These are phyloP conservation scores for Coregonus ussuriensis DNA, from an alignment of 2,797 vertebrate species.

Conservation along the genomic window DNA sequence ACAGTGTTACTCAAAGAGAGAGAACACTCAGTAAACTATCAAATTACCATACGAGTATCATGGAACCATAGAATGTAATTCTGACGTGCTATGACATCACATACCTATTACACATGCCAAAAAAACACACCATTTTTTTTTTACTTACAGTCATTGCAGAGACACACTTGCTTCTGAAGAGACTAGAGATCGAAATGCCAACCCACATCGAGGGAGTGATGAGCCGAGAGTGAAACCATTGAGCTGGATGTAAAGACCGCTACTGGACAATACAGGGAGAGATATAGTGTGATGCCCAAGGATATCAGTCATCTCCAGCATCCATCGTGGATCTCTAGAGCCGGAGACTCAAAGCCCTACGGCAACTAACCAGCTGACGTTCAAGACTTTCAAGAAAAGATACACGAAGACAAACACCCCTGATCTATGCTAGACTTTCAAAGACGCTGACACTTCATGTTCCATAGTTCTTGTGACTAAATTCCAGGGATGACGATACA, in stretches of 20 bases:
- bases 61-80: neutral
- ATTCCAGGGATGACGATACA: no score
- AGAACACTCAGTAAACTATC: neutral
- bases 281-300: neutral
- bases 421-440: no score
- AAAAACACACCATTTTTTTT: neutral
- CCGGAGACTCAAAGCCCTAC: no score
- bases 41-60: neutral
- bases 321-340: neutral
- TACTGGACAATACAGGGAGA: neutral
- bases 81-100: neutral
- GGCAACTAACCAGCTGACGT: no score
- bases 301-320: neutral
- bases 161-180: slow-evolving; percentile 3
- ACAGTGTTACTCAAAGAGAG: neutral
- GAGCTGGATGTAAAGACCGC: neutral
- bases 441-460: no score
- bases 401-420: no score
- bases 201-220: neutral
- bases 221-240: neutral
- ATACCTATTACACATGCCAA: neutral
- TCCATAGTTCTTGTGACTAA: no score
- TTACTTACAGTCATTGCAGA: slow-evolving; percentile 34
- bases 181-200: neutral
- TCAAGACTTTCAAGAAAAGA: no score